Evolutionary conservation across 1,140 invertebrate genomes (phyloP), one percentile per base, ranked within the genome.

Genomic region (Leptinotarsa defecta): DNA sequence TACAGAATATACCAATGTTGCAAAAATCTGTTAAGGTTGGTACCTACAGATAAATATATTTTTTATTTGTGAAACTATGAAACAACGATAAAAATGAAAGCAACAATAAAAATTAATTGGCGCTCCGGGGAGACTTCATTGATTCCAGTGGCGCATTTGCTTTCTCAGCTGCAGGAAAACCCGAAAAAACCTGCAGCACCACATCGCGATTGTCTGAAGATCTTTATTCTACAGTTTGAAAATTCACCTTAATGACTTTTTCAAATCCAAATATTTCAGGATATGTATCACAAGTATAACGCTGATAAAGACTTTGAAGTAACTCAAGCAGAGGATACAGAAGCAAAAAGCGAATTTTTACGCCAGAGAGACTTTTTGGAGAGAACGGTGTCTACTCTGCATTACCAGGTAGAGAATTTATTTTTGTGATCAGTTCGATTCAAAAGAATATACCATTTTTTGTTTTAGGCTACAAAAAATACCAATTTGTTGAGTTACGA

Each of bases 351-450:
- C 49, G 94, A 96, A 84, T 93, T 95, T 81, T 88, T 91, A 71
- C 87, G 93, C 15, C 94, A 96, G 83, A 87, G 94, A 22, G 91
- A 93, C 77, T 93, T 95, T 81, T 86, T 94, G 17, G 94, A 96
- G 84, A 89, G 88, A 68, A 93, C 93, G 11, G 87, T 96, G 8
- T 88, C 88, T 1, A 89, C 88, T 0, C 86, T 92, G 17, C 87
- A 88, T 49, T 87, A 88, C 77, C 90, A 92, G 80, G 82, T 91
- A 68, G 2, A 43, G 1, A 43, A 43, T 11, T 43, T 0, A 83
- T 57, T 57, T 15, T 57, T 17, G 17, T 8, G 0, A 57, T 3
- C 52, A 19, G 4, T 57, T 57, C 52, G 4, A 57, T 43, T 34
- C 52, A 57, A 57, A 57, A 2, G 15, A 57, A 15, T 57, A 0